Evolutionary conservation across 2,888 invertebrate genomes (phyloP).

Genomic region (Lasioglossum villosulum): DNA sequence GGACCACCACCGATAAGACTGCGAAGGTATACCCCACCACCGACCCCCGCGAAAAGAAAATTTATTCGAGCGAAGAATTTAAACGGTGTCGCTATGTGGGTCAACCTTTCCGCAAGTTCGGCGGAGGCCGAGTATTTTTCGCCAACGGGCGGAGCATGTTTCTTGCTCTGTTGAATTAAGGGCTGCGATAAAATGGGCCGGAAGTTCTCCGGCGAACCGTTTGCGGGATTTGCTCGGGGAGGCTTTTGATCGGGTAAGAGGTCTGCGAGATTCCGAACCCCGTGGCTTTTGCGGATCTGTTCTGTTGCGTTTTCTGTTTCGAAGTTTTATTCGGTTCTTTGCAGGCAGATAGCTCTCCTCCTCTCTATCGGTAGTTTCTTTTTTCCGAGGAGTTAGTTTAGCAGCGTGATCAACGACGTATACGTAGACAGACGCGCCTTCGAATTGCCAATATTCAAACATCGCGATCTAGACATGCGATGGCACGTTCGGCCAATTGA

Average conservation of each 20-base stretch:
- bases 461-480: no score
- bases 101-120: conserved; percentile 39
- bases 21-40: not conserved
- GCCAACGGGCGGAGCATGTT: not conserved
- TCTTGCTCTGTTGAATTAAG: not conserved
- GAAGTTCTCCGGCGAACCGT: not conserved
- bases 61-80: conserved; percentile 59
- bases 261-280: not conserved
- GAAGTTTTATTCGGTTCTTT: not conserved
- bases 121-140: conserved; percentile 11
- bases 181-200: not conserved
- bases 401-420: no score
- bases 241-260: not conserved
- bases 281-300: not conserved
- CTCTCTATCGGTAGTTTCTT: not conserved
- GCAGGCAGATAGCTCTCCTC: not conserved
- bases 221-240: not conserved
- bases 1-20: conserved; percentile 32
- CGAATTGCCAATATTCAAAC: no score
- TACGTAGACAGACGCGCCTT: no score
- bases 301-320: not conserved
- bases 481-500: no score
- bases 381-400: not conserved
- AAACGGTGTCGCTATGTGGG: conserved; percentile 50
- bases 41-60: conserved; percentile 24